A percentile compares a stretch with the other conserved stretches of the same genome.
phyloP scores from a whole-genome alignment of 2,797 vertebrate species.

The Sebastes flavidus region DNA sequence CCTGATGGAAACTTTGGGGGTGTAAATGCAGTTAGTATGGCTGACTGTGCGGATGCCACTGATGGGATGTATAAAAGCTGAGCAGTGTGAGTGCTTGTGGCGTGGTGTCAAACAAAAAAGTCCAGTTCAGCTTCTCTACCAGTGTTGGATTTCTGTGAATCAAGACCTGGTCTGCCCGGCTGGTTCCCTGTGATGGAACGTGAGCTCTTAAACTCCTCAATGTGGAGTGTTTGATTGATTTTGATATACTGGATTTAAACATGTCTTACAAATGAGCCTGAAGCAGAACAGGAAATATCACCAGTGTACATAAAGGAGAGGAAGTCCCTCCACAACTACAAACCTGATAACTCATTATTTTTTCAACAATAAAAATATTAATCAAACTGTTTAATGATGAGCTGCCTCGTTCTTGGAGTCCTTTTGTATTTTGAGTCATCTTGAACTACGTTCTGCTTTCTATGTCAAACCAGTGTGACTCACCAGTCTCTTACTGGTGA shows the following conservation, averaged over 20 bases:
- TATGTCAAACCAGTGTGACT: too few species aligned
- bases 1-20: background rate
- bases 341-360: conserved; percentile 49
- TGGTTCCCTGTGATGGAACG: background rate
- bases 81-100: background rate
- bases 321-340: conserved; percentile 33
- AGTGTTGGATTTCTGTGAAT: background rate
- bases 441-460: background rate
- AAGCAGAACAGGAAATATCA: conserved; percentile 36
- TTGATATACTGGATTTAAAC: conserved; percentile 53
- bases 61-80: background rate
- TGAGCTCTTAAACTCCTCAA: background rate
- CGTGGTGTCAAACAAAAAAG: background rate
- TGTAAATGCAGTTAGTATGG: background rate
- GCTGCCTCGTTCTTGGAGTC: background rate
- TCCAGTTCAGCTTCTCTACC: too few species aligned
- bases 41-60: background rate
- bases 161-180: background rate
- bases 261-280: conserved; percentile 43
- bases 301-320: conserved; percentile 43
- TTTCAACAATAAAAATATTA: conserved; percentile 59
- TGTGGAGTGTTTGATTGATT: conserved; percentile 22
- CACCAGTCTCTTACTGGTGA: too few species aligned
- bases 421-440: background rate
- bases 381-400: conserved; percentile 1